phyloP scores from a whole-genome alignment of 2,113 vertebrate genomes.

The Ptychochromis oligacanthus region DNA sequence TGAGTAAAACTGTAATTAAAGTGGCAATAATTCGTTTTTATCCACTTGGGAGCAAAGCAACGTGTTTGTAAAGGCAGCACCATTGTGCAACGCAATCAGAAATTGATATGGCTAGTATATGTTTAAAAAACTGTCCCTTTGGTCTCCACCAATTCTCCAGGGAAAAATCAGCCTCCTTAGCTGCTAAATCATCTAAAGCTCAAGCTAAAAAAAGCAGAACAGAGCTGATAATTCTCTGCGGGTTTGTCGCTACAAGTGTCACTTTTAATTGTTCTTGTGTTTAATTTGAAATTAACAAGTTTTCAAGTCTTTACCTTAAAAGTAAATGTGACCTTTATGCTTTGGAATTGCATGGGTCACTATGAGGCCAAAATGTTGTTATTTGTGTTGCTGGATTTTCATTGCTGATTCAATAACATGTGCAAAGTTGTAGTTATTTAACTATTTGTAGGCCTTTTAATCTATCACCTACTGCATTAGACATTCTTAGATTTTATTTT shows the following conservation, averaged over 20 bases:
- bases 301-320: background rate
- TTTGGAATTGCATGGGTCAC: background rate
- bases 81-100: background rate
- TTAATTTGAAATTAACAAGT: background rate
- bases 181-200: background rate
- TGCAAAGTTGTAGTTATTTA: too few species aligned
- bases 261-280: background rate
- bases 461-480: background rate
- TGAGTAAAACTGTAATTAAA: conserved; percentile 1
- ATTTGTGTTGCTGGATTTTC: background rate
- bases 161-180: background rate
- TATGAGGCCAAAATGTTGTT: background rate
- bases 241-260: background rate
- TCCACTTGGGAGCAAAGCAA: background rate
- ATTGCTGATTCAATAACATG: background rate
- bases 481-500: background rate
- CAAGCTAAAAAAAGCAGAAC: background rate
- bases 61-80: background rate
- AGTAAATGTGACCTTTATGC: background rate
- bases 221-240: background rate
- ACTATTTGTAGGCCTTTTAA: background rate
- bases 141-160: background rate
- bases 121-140: background rate
- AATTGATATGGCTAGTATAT: background rate
- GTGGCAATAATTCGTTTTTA: background rate